Evolutionary conservation across 2,797 vertebrate genomes (phyloP), one percentile per base, ranked within the genome.

Genomic region (Ispidina picta): DNA sequence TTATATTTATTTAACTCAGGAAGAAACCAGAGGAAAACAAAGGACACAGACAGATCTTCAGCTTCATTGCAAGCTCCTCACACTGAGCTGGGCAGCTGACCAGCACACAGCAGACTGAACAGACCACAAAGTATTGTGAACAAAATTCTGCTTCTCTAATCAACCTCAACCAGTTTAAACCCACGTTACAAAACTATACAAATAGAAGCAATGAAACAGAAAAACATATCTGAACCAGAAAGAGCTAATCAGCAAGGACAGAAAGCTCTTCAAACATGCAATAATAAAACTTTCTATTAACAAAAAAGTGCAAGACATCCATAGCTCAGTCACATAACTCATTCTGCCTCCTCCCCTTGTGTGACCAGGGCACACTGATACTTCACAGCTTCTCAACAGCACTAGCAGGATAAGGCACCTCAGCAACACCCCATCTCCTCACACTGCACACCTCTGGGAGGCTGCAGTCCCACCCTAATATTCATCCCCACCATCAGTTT

Each of bases 121-220:
- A 39, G 26, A 44, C 31, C 0, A 1, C 12, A 63, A 70, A 92
- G 82, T 5, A 43, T 10, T 23, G 12, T 15, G 22, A 86, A 64
- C 2, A 8, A 83, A 64, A 43, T 35, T 33, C 29, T 52, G 15
- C 31, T 56, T 62, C 52, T 19, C 63, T 31, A 39, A 35, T 25
- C 25, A 51, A 26, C 10, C 23, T 71, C n/a, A 79, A 73, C 13
- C 13, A 64, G n/a, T 54, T 54, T 33, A 75, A 73, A 44, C 15
- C 21, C 13, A n/a, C 0, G 0, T 37, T 37, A 62, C 51, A 35
- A 35, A 78, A 77, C 6, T 15, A 13, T 0, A 7, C 25, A 15
- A 16, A 46, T 6, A 78, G 28, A 89, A 81, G 60, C 14, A 28
- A 44, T 3, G 7, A 62, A 89, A 88, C 17, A 22, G 35, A 73